These are phyloP conservation scores for Anoura caudifer DNA, from an alignment of 2,113 vertebrate species.

Conservation along the genomic window DNA sequence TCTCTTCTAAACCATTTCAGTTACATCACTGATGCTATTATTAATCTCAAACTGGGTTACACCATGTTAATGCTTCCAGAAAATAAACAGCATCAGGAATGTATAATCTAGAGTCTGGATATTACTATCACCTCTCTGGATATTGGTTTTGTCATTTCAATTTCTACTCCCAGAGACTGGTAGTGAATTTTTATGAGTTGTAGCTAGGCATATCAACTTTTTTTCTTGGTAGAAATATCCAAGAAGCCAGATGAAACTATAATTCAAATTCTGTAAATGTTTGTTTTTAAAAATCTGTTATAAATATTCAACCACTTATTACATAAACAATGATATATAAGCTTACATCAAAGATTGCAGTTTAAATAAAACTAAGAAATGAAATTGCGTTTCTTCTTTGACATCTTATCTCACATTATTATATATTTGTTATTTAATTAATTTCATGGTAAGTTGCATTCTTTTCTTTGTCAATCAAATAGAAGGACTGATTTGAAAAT, in stretches of 20 bases:
- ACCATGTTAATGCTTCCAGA: not conserved
- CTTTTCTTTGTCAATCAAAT: not conserved
- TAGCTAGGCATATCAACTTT: not conserved
- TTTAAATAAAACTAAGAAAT: slow-evolving; percentile 48
- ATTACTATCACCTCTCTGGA: not conserved
- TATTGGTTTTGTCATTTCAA: slow-evolving; percentile 8
- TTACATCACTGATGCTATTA: not conserved
- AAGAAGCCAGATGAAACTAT: not conserved
- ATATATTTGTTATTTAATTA: slow-evolving; percentile 34
- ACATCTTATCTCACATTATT: not conserved
- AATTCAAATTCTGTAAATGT: not conserved
- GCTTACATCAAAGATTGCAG: not conserved
- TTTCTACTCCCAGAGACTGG: not conserved
- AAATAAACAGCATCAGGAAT: not conserved
- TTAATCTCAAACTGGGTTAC: not conserved
- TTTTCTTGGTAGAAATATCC: not conserved
- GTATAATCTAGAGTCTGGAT: not conserved
- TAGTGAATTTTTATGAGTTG: not conserved
- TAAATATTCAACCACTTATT: not conserved
- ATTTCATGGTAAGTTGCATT: not conserved
- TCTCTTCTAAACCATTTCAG: not conserved
- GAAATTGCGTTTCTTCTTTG: not conserved
- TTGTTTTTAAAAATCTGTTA: not conserved
- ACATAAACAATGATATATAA: not conserved
- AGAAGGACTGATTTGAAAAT: not conserved